phyloP scores from a whole-genome alignment of 2,888 invertebrate genomes.

The Corbicula japonica region DNA sequence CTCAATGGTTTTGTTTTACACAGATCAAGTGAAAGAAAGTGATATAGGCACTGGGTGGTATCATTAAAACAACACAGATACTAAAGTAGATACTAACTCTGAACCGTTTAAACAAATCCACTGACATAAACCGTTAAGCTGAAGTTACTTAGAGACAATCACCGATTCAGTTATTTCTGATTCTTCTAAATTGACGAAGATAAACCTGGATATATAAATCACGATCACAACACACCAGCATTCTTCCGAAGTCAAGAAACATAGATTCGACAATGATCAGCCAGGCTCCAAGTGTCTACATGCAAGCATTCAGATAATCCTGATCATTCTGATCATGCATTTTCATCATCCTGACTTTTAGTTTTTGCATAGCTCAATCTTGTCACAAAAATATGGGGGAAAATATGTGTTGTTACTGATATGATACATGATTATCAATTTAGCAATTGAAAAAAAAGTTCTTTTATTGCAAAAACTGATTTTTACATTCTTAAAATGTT shows the following conservation, averaged over 20 bases:
- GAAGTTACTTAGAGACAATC: slow-evolving; percentile 61
- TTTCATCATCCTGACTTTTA: too few species aligned
- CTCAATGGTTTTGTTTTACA: too few species aligned
- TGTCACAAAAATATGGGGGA: too few species aligned
- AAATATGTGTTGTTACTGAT: too few species aligned
- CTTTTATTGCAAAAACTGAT: too few species aligned
- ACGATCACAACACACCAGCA: slow-evolving; percentile 38
- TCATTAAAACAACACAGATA: slow-evolving; percentile 21
- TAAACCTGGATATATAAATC: slow-evolving; percentile 43
- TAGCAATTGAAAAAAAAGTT: too few species aligned
- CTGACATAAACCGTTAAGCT: slow-evolving; percentile 39
- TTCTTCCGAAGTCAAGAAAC: slow-evolving; percentile 45
- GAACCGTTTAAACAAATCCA: slow-evolving; percentile 59
- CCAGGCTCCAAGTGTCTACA: slow-evolving; percentile 48
- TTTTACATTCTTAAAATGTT: too few species aligned
- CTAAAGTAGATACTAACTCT: slow-evolving; percentile 35
- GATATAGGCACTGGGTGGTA: slow-evolving; percentile 16
- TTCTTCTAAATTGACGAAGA: slow-evolving; percentile 55
- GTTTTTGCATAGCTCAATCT: too few species aligned
- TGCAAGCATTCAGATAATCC: too few species aligned
- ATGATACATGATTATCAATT: too few species aligned
- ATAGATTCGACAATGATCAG: slow-evolving; percentile 46
- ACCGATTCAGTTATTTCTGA: slow-evolving; percentile 45
- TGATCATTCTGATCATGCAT: too few species aligned
- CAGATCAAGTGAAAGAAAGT: slow-evolving; percentile 24